These are phyloP conservation scores for Timema podura DNA, from an alignment of 2,888 invertebrate genomes.

Conservation along the genomic window DNA sequence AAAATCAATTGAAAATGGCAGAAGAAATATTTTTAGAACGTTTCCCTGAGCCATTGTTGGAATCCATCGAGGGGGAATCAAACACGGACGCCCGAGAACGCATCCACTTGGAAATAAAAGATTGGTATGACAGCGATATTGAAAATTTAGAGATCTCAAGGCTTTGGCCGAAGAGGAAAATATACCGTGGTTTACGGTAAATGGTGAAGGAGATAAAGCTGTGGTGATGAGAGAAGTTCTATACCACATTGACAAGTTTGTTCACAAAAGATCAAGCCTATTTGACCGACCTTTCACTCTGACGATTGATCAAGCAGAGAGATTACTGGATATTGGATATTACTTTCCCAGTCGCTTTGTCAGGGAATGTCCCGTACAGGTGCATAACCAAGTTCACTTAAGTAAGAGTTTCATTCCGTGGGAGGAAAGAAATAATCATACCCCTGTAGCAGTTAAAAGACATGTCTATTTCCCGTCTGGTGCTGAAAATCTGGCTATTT, in stretches of 20 bases:
- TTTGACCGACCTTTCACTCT: background rate
- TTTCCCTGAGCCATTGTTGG: background rate
- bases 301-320: background rate
- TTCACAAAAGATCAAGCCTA: background rate
- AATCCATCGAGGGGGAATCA: background rate
- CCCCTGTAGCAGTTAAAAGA: constrained; percentile 4
- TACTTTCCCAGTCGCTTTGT: background rate
- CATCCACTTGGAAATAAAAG: background rate
- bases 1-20: no score
- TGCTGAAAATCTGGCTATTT: background rate
- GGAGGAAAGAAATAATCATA: background rate
- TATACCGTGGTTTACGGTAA: background rate
- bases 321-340: background rate
- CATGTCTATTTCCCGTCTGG: background rate
- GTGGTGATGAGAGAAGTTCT: background rate
- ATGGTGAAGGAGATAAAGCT: background rate
- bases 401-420: background rate
- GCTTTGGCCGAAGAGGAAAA: background rate
- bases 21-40: no score
- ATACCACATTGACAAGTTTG: background rate
- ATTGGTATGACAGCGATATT: background rate
- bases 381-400: background rate
- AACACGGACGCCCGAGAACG: background rate
- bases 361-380: background rate
- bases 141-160: background rate